Percentiles rank a stretch among this genome's conserved stretches.
Evolutionary conservation across 2,797 vertebrate species (phyloP).

Genomic region (Trachurus trachurus): DNA sequence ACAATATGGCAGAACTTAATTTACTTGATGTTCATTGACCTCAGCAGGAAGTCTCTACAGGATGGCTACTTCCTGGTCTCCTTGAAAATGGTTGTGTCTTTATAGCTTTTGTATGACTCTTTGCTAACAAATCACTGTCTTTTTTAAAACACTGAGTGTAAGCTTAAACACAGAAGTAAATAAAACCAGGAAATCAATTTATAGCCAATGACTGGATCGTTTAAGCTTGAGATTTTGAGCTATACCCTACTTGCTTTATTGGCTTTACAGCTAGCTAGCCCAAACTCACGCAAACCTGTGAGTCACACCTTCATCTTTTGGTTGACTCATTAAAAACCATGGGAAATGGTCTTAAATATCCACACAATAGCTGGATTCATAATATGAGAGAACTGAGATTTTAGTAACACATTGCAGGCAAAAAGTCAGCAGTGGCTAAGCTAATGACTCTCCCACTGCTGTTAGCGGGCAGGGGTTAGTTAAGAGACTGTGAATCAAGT

Average conservation of each 20-base stretch:
- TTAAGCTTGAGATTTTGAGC: background rate
- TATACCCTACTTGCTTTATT: background rate
- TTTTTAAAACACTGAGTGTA: background rate
- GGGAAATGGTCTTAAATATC: background rate
- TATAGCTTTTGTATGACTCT: background rate
- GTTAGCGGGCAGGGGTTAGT: background rate
- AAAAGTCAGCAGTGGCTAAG: background rate
- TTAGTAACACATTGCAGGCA: background rate
- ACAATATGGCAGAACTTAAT: background rate
- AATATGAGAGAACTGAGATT: background rate
- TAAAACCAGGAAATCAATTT: background rate
- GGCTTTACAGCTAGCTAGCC: no score
- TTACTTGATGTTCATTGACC: no score
- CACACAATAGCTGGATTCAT: background rate
- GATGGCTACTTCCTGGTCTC: slow-evolving; percentile 5
- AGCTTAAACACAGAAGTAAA: background rate
- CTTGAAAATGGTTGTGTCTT: background rate
- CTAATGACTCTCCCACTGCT: background rate
- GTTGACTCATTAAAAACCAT: background rate
- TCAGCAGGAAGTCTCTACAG: slow-evolving; percentile 36
- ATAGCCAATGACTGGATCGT: no score
- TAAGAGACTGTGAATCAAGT: background rate
- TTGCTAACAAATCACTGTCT: background rate
- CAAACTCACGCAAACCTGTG: background rate
- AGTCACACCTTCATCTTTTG: background rate